Percentiles rank a stretch among this genome's conserved stretches.
Conservation (phyloP, 2,113 vertebrate species). For the Microtus pennsylvanicus region DNA sequence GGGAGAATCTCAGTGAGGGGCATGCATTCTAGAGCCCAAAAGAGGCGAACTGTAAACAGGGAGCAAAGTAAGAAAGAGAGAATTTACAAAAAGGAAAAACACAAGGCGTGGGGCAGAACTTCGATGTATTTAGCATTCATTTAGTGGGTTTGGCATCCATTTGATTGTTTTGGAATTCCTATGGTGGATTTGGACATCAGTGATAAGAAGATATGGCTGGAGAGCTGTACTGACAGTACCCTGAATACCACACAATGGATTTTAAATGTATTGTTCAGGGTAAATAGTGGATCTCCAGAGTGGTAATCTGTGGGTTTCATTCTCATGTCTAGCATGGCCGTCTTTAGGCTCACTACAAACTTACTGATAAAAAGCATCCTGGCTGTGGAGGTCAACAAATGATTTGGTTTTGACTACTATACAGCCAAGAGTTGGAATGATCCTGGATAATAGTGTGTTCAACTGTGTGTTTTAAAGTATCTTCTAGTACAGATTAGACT, state of each 20-base stretch:
- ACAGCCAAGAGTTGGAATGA: too few relatives aligned
- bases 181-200: not conserved
- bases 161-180: not conserved
- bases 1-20: not conserved
- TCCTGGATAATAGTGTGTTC: too few relatives aligned
- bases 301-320: not conserved
- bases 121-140: not conserved
- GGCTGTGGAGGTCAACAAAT: too few relatives aligned
- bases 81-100: not conserved
- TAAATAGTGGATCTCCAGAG: not conserved
- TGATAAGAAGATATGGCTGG: not conserved
- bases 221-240: not conserved
- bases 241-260: not conserved
- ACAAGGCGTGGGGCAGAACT: not conserved
- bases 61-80: not conserved
- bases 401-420: too few relatives aligned
- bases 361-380: too few relatives aligned
- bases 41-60: not conserved
- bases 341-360: too few relatives aligned
- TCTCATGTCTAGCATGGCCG: too few relatives aligned
- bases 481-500: too few relatives aligned
- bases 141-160: not conserved
- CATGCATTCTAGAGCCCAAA: not conserved
- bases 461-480: too few relatives aligned
- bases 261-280: not conserved